Evolutionary conservation across 1,140 invertebrate genomes (phyloP).

Genomic region (Trissolcus basalis): DNA sequence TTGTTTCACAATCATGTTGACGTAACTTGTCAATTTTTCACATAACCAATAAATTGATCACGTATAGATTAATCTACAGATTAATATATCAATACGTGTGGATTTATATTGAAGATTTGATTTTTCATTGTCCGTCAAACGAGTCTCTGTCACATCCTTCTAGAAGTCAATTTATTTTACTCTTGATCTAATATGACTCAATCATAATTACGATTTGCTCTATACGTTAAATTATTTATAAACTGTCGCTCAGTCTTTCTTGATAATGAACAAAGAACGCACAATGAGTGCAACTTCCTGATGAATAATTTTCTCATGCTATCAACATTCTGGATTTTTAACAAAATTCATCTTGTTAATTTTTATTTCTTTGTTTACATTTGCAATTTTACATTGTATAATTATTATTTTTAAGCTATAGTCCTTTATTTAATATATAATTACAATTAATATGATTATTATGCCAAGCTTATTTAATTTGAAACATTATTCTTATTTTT

Average conservation of each 20-base stretch:
- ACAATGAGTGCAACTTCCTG: constrained; percentile 18
- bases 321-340: not conserved
- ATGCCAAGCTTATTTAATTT: too few relatives aligned
- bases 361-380: too few relatives aligned
- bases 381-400: too few relatives aligned
- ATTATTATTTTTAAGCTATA: too few relatives aligned
- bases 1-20: not conserved
- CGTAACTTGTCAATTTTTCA: constrained; percentile 4
- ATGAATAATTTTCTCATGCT: not conserved
- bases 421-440: too few relatives aligned
- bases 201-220: constrained; percentile 12
- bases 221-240: constrained; percentile 1
- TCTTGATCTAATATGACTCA: constrained; percentile 13
- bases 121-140: not conserved
- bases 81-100: constrained; percentile 15
- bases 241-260: constrained; percentile 23
- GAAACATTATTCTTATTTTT: too few relatives aligned
- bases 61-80: constrained; percentile 16
- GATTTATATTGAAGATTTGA: not conserved
- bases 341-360: too few relatives aligned
- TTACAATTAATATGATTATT: too few relatives aligned
- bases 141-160: not conserved
- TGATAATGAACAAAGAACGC: constrained; percentile 10
- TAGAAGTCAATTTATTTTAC: not conserved
- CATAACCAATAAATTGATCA: constrained; percentile 17